Evolutionary conservation across 2,888 invertebrate genomes (phyloP), one percentile per base, ranked within the genome.

Genomic region (Digitonthophagus gazella): DNA sequence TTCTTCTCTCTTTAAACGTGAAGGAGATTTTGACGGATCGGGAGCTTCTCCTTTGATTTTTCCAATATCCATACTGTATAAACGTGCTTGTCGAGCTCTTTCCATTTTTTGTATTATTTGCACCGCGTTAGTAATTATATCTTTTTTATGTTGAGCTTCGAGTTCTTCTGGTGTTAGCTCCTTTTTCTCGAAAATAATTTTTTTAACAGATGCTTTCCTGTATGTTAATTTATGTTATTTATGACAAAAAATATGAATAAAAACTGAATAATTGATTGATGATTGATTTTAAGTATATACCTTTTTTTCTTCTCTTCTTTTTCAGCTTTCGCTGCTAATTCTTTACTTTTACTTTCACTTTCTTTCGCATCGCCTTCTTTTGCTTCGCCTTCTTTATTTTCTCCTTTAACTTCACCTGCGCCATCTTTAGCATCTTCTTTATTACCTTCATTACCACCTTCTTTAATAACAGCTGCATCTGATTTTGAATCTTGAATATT

Each of bases 21-120:
- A n/a, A 3, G 67, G 61, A 20, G 54, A 58, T 14, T 15, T 65
- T 18, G 64, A 67, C 3, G 65, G 66, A 5, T 58, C 56, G 0
- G 70, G 44, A 22, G 15, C 19, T 15, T 61, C 18, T 14, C 3
- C 56, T 15, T 64, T 67, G 2, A 54, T 16, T 5, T 15, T 20
- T 8, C 15, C 15, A 14, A 58, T 18, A 66, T 81, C 80, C 3
- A 64, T 55, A 63, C 76, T 79, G 70, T 81, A 83, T 11, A 81
- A 15, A 6, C 82, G 73, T 3, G 74, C 75, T 71, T 81, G 81
- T 65, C 86, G 79, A 0, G 82, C 85, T 57, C 85, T 78, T 76
- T 87, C 87, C 64, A 84, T 83, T 0, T 76, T 78, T 75, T 86
- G 86, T 58, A 86, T 82, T 4, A 84, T 64, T 11, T 72, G 79